These are phyloP conservation scores for Donacobius atricapilla DNA, from an alignment of 2,113 vertebrate species.

Conservation along the genomic window DNA sequence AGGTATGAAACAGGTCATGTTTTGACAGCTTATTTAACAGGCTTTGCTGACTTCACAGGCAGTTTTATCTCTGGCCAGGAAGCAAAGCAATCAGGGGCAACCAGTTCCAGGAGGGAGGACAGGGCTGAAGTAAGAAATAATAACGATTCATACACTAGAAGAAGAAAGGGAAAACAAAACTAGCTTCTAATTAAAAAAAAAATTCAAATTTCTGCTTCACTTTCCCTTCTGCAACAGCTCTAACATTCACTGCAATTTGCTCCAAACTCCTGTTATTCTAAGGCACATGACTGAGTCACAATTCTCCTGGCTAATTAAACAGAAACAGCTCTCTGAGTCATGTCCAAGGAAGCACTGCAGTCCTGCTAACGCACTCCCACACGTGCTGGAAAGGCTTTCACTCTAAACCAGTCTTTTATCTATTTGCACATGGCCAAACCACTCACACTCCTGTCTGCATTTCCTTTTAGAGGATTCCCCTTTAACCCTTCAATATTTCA, in stretches of 20 bases:
- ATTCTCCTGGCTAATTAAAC: slow-evolving; percentile 37
- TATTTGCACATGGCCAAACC: not conserved
- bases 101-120: not conserved
- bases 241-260: not conserved
- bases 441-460: not conserved
- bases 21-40: slow-evolving; percentile 52
- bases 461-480: not conserved
- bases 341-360: not conserved
- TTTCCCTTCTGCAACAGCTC: not conserved
- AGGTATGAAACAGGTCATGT: not conserved
- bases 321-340: slow-evolving; percentile 6
- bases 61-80: not conserved
- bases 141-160: not conserved
- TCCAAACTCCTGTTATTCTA: not conserved
- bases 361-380: not conserved
- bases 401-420: not conserved
- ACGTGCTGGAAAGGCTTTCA: not conserved
- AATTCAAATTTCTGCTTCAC: not conserved
- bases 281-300: not conserved
- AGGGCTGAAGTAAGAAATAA: not conserved
- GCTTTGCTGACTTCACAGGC: slow-evolving; percentile 19
- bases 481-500: not conserved
- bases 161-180: not conserved
- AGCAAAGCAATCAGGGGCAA: not conserved
- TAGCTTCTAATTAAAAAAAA: not conserved